Evolutionary conservation across 1,140 invertebrate genomes (phyloP).

Genomic region (Chymomyza costata): DNA sequence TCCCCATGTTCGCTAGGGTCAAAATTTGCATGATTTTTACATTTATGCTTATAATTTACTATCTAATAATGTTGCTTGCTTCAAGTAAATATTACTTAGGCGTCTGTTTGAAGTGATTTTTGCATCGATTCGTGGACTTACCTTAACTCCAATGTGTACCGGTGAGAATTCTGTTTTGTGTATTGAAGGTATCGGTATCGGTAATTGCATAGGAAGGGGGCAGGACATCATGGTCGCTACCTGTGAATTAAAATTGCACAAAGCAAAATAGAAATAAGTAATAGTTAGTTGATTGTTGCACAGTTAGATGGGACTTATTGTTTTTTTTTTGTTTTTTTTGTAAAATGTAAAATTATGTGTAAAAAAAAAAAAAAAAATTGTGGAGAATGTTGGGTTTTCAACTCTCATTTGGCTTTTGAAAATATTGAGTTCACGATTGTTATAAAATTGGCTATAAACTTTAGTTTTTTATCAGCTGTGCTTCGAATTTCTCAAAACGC

Average conservation of each 20-base stretch:
- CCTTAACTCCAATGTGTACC: conserved; percentile 80
- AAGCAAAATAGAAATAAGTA: conserved; percentile 33
- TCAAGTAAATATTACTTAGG: too few relatives aligned
- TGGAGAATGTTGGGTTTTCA: too few relatives aligned
- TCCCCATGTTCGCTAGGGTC: conserved; percentile 16
- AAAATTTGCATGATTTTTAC: conserved; percentile 65
- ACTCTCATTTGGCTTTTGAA: too few relatives aligned
- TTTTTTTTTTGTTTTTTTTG: too few relatives aligned
- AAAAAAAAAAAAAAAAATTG: too few relatives aligned
- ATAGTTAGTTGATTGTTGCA: conserved; percentile 41
- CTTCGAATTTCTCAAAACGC: too few relatives aligned
- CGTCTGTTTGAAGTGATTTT: too few relatives aligned
- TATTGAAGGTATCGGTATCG: conserved; percentile 78
- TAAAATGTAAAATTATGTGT: too few relatives aligned
- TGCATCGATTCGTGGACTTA: conserved; percentile 69
- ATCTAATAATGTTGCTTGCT: conserved; percentile 48
- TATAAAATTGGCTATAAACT: too few relatives aligned
- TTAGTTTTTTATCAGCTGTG: too few relatives aligned
- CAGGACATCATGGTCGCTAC: conserved; percentile 82
- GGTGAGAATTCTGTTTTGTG: conserved; percentile 77
- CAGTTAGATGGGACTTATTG: too few relatives aligned
- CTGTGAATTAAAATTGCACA: conserved; percentile 73
- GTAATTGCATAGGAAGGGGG: conserved; percentile 79
- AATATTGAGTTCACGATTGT: too few relatives aligned
- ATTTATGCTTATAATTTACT: conserved; percentile 62